Percentiles rank a stretch among this genome's conserved stretches.
Evolutionary conservation across 92 coral and sea anemone genomes (phyloP).

Genomic region (Palythoa grandiflora): DNA sequence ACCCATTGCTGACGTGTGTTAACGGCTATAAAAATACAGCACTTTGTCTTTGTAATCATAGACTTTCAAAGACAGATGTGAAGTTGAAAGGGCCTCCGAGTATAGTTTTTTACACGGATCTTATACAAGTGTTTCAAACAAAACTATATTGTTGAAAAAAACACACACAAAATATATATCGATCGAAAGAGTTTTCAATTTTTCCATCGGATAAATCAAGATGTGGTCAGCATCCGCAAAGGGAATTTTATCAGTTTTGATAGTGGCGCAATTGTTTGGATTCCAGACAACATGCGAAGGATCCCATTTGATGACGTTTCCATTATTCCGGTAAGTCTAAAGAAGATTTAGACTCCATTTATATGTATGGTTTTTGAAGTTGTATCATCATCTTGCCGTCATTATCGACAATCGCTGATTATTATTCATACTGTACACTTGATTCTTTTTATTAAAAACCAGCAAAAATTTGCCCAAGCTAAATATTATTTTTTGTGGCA

Average conservation of each 20-base stretch:
- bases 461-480: too few relatives aligned
- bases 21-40: neutral
- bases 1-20: neutral
- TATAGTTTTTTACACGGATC: neutral
- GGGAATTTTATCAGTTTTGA: neutral
- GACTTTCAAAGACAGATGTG: neutral
- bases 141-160: neutral
- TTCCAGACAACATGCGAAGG: conserved; percentile 2
- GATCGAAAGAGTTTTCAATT: neutral
- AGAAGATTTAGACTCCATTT: neutral
- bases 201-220: neutral
- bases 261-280: neutral
- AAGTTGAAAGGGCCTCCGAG: neutral
- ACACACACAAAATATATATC: neutral
- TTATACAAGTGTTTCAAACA: neutral
- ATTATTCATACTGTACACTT: too few relatives aligned
- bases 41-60: neutral
- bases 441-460: too few relatives aligned
- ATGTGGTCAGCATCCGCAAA: conserved; percentile 8
- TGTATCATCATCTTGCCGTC: neutral
- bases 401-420: too few relatives aligned
- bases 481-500: too few relatives aligned
- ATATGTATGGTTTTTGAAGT: neutral
- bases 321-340: conserved; percentile 24
- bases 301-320: conserved; percentile 12